Evolutionary conservation across 2,797 vertebrate species (phyloP), one percentile per base, ranked within the genome.

Genomic region (Oreonectes daqikongensis): DNA sequence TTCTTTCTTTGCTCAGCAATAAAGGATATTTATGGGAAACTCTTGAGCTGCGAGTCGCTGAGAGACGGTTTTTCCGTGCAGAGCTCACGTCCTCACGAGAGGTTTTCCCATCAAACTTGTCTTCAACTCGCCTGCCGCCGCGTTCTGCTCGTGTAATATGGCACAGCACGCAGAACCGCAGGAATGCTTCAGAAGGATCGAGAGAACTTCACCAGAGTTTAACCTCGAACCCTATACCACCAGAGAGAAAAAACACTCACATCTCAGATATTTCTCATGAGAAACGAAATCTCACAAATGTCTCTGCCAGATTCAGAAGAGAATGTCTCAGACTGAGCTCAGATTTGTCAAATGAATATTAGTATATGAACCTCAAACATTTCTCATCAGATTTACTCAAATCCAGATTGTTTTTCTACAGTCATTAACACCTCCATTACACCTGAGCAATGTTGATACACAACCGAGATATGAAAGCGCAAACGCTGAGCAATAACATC

Each of bases 1-100:
- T 72, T 26, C 67, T 82, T 78, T 79, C 79, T 85, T 78, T 81
- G 77, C 75, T 79, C 84, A 69, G 83, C 84, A 84, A 76, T 79
- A 81, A 82, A 78, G 81, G 81, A 75, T 86, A 79, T 89, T 91
- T 92, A 89, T 84, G 88, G 89, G 85, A 84, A 89, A 83, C 86
- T 88, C 85, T 89, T 85, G 84, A 80, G 81, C 85, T 84, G 87
- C 88, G 81, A 11, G 48, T 8, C 88, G 91, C 92, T 92, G 91
- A 92, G 86, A 84, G 59, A 57, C 85, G 72, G 50, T 80, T 89
- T 92, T 91, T 91, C 90, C 91, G 88, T 87, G 90, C 85, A 85
- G 77, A 82, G 86, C 81, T 75, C 84, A 86, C 81, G 81, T 89
- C 89, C 89, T 84, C 87, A 85, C 79, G 84, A 75, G 90, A 86